Conservation (phyloP, 2,797 vertebrate genomes). For the Pseudopleuronectes americanus region DNA sequence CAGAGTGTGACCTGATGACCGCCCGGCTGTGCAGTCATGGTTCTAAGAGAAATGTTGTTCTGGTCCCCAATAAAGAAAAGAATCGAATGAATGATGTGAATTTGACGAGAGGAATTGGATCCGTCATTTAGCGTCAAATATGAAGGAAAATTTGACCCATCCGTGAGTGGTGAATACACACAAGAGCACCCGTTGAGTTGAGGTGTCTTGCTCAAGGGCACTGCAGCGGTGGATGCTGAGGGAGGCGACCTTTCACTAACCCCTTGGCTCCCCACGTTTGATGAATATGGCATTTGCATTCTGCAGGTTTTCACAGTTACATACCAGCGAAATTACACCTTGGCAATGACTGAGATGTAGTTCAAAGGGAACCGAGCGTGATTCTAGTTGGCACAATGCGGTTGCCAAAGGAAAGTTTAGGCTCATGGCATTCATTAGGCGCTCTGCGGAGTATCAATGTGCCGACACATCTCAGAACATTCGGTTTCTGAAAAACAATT, state of each 20-base stretch:
- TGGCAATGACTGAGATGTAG: constrained; percentile 31
- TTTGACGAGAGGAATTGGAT: constrained; percentile 27
- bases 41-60: constrained; percentile 25
- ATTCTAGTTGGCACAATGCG: constrained; percentile 44
- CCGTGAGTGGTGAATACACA: neutral
- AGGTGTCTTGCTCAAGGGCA: neutral
- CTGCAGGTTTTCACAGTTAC: constrained; percentile 6
- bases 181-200: no score
- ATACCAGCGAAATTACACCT: constrained; percentile 23
- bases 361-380: constrained; percentile 30
- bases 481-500: constrained; percentile 14
- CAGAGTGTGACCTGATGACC: constrained; percentile 52
- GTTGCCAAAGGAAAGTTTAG: constrained; percentile 27
- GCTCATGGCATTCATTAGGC: constrained; percentile 42
- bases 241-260: neutral
- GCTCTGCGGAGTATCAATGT: constrained; percentile 7
- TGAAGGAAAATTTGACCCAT: neutral
- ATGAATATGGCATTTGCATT: neutral
- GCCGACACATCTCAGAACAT: constrained; percentile 11
- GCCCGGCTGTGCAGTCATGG: constrained; percentile 21
- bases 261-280: neutral
- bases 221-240: neutral
- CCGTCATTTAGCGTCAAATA: no score
- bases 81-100: constrained; percentile 30
- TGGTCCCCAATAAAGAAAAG: constrained; percentile 33